Evolutionary conservation across 2,888 invertebrate genomes (phyloP).

Genomic region (Brachypalpus laphriformis): DNA sequence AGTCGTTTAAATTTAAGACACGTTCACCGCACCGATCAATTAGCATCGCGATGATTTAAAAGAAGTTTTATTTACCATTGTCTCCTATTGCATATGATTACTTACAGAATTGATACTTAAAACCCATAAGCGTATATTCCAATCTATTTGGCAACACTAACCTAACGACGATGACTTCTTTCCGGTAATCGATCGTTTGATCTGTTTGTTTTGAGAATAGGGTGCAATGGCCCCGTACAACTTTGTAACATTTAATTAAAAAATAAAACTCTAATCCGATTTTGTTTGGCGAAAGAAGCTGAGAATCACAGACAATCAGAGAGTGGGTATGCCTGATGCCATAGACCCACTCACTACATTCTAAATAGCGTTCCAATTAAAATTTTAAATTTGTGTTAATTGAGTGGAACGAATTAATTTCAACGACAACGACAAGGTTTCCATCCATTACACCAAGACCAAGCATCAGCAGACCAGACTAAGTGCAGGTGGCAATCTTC

Average conservation of each 20-base stretch:
- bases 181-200: background rate
- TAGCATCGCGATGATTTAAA: too few species aligned
- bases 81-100: too few species aligned
- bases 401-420: slow-evolving; percentile 71
- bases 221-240: slow-evolving; percentile 33
- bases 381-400: slow-evolving; percentile 67
- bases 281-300: slow-evolving; percentile 35
- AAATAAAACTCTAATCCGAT: slow-evolving; percentile 56
- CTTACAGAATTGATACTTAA: too few species aligned
- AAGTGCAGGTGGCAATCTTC: slow-evolving; percentile 56
- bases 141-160: background rate
- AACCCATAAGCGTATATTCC: too few species aligned
- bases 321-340: background rate
- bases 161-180: background rate
- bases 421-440: slow-evolving; percentile 51
- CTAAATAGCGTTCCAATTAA: slow-evolving; percentile 62
- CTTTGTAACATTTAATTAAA: slow-evolving; percentile 51
- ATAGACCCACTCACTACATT: slow-evolving; percentile 31
- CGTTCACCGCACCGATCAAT: too few species aligned
- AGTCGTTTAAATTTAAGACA: too few species aligned
- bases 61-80: too few species aligned
- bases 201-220: background rate
- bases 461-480: background rate
- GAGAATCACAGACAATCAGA: slow-evolving; percentile 25
- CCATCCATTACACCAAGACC: slow-evolving; percentile 25